Evolutionary conservation across 1,140 invertebrate species (phyloP), one percentile per base, ranked within the genome.

Genomic region (Propsilocerus akamusi): DNA sequence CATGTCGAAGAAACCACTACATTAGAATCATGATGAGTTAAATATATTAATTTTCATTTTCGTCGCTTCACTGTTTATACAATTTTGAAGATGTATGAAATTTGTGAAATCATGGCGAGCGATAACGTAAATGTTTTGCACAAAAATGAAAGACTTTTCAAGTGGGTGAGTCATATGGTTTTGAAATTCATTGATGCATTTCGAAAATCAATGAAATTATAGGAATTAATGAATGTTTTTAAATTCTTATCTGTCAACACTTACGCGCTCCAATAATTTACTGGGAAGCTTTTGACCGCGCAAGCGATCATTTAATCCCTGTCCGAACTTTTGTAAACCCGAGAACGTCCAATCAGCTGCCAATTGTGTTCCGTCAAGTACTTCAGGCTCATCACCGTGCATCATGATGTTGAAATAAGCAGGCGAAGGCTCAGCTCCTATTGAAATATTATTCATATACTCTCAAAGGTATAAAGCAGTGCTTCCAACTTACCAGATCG

Each of bases 361-460:
- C 50, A 96, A 65, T 66, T 94, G 87, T 12, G 89, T 94, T 14
- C 91, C 91, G 59, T 92, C 88, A 5, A 94, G 63, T 47, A 88
- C 75, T 65, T 89, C 80, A 25, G 86, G 80, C 51, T 81, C 74
- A 48, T 89, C 80, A 34, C 90, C 91, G 62, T 89, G 77, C 77
- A 87, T 90, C 52, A 95, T 64, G 52, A 96, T 86, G 56, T 93
- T 92, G 70, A 96, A 96, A 64, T 93, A 91, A 23, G 86, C 86
- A 28, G 86, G 86, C 25, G 90, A 93, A 47, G 90, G 89, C 68
- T 94, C 87, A 52, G 89, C 88, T 58, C 90, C 91, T 94, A 59
- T 53, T 60, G 11, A 50, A 49, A 54, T 46, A 53, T 47, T 34
- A n/a, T 26, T 25, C 51, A 22, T 5, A 26, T 10, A 26, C 4